phyloP scores from a whole-genome alignment of 2,113 vertebrate species.

The Raja brachyura region DNA sequence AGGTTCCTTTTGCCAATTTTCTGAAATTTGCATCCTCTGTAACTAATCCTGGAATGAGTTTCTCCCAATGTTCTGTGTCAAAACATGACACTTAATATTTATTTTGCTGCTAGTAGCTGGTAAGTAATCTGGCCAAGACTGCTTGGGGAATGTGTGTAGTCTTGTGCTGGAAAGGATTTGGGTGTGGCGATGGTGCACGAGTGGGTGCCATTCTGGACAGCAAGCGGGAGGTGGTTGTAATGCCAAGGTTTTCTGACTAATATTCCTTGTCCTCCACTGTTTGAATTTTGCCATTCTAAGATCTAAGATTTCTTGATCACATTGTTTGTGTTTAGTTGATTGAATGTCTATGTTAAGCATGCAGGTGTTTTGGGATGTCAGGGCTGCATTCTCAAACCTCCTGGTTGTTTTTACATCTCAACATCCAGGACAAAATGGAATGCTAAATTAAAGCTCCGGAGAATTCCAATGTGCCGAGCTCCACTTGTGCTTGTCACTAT shows the following conservation, averaged over 20 bases:
- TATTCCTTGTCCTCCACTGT: too few species aligned
- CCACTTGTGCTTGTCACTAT: slow-evolving; percentile 49
- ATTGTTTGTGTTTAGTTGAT: background rate
- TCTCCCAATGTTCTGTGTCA: background rate
- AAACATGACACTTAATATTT: background rate
- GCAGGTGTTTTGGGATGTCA: background rate
- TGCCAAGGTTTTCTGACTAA: too few species aligned
- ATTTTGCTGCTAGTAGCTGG: background rate
- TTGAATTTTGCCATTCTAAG: background rate
- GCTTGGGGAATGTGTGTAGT: background rate
- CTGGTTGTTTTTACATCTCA: slow-evolving; percentile 43
- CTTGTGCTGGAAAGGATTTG: too few species aligned
- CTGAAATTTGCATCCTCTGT: background rate
- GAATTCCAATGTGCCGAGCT: slow-evolving; percentile 57
- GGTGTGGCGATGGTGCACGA: background rate
- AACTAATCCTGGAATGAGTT: background rate
- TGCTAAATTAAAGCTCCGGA: slow-evolving; percentile 56
- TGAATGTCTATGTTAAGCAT: background rate
- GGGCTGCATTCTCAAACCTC: slow-evolving; percentile 59
- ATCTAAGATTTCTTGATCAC: background rate
- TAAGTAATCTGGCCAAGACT: background rate
- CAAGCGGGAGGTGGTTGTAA: background rate
- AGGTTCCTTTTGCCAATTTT: background rate
- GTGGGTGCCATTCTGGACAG: background rate
- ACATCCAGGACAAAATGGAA: slow-evolving; percentile 56